Percentiles rank a stretch among this genome's conserved stretches.
Conservation (phyloP, 2,113 vertebrate genomes). For the Salvelinus sp. region DNA sequence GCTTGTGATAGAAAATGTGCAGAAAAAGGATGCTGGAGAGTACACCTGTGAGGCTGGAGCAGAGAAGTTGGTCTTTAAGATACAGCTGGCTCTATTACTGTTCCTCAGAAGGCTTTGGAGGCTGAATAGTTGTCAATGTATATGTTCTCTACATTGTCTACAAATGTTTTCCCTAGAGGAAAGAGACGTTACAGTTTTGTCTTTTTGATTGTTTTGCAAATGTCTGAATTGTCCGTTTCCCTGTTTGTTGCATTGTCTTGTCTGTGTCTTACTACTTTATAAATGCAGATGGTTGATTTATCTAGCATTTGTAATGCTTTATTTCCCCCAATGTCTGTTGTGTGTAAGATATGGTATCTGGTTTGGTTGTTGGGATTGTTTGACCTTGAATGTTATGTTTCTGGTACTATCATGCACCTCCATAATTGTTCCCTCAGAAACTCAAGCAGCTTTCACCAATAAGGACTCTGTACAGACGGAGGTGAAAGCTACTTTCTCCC, state of each 20-base stretch:
- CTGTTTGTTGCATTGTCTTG: neutral
- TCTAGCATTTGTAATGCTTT: too few species aligned
- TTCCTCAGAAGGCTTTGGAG: neutral
- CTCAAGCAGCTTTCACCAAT: conserved; percentile 61
- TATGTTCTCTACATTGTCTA: too few species aligned
- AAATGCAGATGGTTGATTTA: too few species aligned
- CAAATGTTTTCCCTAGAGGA: neutral
- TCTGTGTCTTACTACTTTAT: neutral
- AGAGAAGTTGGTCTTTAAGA: conserved; percentile 76
- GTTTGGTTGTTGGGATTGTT: too few species aligned
- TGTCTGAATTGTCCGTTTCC: neutral
- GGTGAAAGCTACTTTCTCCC: too few species aligned
- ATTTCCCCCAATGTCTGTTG: too few species aligned
- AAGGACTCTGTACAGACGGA: conserved; percentile 14
- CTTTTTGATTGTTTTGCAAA: neutral
- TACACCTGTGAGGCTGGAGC: conserved; percentile 79
- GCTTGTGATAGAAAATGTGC: conserved; percentile 77
- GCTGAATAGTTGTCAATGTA: conserved; percentile 1
- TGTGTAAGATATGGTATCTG: too few species aligned
- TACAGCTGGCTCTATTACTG: conserved; percentile 32
- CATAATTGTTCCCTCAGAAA: conserved; percentile 21
- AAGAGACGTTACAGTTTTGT: neutral
- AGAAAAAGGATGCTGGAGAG: conserved; percentile 80
- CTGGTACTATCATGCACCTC: conserved; percentile 62
- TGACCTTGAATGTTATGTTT: too few species aligned